Conservation (phyloP, 2,113 vertebrate species). For the Ammospiza nelsoni region DNA sequence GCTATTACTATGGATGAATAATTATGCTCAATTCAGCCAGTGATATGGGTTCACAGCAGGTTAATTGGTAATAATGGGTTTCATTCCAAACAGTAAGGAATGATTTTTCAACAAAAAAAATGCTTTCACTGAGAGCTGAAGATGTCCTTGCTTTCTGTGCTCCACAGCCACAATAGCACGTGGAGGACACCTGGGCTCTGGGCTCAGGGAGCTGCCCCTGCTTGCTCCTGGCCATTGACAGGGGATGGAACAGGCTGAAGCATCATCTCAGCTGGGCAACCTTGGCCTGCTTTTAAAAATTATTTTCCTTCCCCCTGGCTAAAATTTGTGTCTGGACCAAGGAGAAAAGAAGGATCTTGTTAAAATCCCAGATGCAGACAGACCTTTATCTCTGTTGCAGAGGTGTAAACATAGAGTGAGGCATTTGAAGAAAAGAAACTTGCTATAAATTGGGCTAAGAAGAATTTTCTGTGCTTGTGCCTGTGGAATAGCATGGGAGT, state of each 20-base stretch:
- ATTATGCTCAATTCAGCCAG: slow-evolving; percentile 83
- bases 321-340: neutral
- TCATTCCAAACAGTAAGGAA: slow-evolving; percentile 79
- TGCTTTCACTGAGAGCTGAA: slow-evolving; percentile 26
- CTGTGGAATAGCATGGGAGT: neutral
- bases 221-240: neutral
- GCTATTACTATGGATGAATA: slow-evolving; percentile 85
- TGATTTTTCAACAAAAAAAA: slow-evolving; percentile 72
- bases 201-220: neutral
- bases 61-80: slow-evolving; percentile 88
- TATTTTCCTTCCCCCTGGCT: neutral
- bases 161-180: neutral
- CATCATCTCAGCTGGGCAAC: neutral
- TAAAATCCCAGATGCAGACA: neutral
- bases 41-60: slow-evolving; percentile 82
- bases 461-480: neutral
- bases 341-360: neutral
- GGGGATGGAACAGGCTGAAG: neutral
- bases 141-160: slow-evolving; percentile 29
- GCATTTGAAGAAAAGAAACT: neutral
- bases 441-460: neutral
- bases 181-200: neutral
- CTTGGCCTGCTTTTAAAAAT: neutral
- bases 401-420: neutral
- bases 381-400: neutral